Base-by-base conservation (phyloP, 2,797 vertebrate species). In the Pseudotriccus pelzelni region DNA sequence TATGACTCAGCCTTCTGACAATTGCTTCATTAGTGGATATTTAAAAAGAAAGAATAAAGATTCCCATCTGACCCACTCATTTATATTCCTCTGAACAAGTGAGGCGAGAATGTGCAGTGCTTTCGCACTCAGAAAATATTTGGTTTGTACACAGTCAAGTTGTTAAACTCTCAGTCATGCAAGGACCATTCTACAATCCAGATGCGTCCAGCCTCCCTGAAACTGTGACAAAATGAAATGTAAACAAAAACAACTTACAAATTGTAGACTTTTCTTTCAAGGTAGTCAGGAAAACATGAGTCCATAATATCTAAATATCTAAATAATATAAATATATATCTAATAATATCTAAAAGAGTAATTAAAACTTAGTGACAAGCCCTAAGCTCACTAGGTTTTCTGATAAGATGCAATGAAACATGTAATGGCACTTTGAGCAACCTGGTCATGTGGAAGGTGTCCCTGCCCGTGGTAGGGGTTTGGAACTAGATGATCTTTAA, bases 1-100 rank as follows among this genome's bases (percentile, higher is more conserved):
- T 56, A 63, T 49, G 73, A 87, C 43, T 83, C 84, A 79, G 63
- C 49, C 89, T 93, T 58, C 63, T 90, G 46, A 80, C 55, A 66
- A 72, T 63, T 58, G n/a, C 34, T 90, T 66, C 37, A 39, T 67
- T 69, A 79, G 78, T 6, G 72, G 82, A 36, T 69, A 67, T 79
- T 83, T 90, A 11, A 81, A 91, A 70, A 3, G 11, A 59, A 91
- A 52, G 62, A 72, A 68, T 72, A 79, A 86, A 87, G 59, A 32
- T 89, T 94, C 64, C 23, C 49, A 67, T 56, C 64, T 85, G 75
- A 91, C 70, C 46, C 18, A 12, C 27, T 92, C 46, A 49, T 94
- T 95, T 77, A 24, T 70, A 84, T 75, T 56, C 32, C 47, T 53
- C 34, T 78, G 81, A 87, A 75, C 39, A 58, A 67, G 22, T 2